These are phyloP conservation scores for Microctenopoma lineatum DNA, from an alignment of 2,797 vertebrate genomes.

Conservation along the genomic window DNA sequence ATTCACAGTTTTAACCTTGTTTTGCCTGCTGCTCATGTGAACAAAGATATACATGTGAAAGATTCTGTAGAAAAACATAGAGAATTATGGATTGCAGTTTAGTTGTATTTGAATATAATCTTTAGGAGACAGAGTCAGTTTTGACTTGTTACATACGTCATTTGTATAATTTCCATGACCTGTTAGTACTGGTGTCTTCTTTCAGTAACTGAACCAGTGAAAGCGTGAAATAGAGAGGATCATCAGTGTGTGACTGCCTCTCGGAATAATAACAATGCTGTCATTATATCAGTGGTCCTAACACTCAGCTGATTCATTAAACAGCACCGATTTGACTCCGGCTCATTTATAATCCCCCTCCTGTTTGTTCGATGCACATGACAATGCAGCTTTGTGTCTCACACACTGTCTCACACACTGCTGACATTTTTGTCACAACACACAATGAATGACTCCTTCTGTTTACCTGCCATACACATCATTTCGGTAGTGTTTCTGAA, in stretches of 20 bases:
- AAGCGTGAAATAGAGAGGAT: not conserved
- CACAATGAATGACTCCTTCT: not conserved
- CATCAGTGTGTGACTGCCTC: not conserved
- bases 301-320: not conserved
- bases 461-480: not conserved
- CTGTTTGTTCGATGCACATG: too few relatives aligned
- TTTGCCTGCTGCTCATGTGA: not conserved
- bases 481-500: not conserved
- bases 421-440: not conserved
- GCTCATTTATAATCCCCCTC: not conserved
- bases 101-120: too few relatives aligned
- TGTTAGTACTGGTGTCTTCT: too few relatives aligned
- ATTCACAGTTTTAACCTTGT: too few relatives aligned
- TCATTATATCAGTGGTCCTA: not conserved
- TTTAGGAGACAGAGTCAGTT: too few relatives aligned
- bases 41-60: too few relatives aligned
- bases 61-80: too few relatives aligned
- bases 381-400: too few relatives aligned
- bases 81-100: too few relatives aligned
- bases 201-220: conserved; percentile 1
- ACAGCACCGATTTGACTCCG: not conserved
- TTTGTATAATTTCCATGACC: not conserved
- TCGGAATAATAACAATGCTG: too few relatives aligned
- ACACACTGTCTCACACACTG: not conserved
- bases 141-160: not conserved